Evolutionary conservation across 2,888 invertebrate species (phyloP), one percentile per base, ranked within the genome.

Genomic region (Cactoblastis cactorum): DNA sequence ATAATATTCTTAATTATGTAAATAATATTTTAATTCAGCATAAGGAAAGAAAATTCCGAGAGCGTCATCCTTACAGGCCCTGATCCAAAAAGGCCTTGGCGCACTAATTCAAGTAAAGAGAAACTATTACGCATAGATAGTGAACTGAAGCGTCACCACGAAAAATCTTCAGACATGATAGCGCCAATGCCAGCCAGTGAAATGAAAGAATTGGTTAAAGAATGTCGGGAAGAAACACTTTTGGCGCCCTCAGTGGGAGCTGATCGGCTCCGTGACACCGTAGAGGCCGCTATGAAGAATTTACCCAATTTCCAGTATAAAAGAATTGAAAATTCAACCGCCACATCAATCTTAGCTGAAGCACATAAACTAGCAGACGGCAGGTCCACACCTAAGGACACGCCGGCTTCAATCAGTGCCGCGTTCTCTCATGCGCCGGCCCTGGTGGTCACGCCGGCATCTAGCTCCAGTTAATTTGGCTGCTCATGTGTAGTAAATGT

Each of bases 51-150:
- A 22, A 24, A 52, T 9, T 8, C 55, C 0, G 68, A 71, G 1
- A 62, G 56, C 33, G 46, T 56, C 4, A 37, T 61, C 1, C 17
- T 64, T 5, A 55, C 55, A 1, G 61, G 53, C 1, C 45, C 65
- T 2, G 87, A 88, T 53, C 77, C 80, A 0, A 85, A 83, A 50
- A 68, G 81, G 34, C 85, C 85, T 0, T 87, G 88, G 88, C 77
- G 87, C 3, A 86, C 80, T 2, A 68, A 88, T 54, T 74, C 84
- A 0, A 77, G 62, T 50, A 83, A 77, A 57, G 88, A 88, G 54
- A 83, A 74, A 52, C 67, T 88, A 1, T 55, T 82, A 2, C 80
- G 84, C 6, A 80, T 88, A 18, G 79, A 88, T 24, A 71, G 64
- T 43, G 82, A 86, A 50, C 57, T 88, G 1, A 83, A 80, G 57